Evolutionary conservation across 2,113 vertebrate species (phyloP).

Genomic region (chimpanzee (Pan troglodytes)): DNA sequence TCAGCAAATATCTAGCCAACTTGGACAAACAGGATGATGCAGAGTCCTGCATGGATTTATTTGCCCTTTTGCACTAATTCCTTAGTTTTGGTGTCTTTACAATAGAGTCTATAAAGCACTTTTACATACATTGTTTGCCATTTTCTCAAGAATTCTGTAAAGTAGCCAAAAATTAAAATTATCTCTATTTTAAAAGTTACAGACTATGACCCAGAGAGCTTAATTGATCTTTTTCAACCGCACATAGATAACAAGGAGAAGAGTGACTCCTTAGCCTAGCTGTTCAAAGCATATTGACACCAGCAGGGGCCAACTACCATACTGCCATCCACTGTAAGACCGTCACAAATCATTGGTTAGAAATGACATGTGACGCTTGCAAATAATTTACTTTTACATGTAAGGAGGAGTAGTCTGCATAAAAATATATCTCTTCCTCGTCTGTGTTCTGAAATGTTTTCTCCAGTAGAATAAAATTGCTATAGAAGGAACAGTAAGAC

Average conservation of each 20-base stretch:
- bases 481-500: background rate
- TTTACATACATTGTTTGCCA: background rate
- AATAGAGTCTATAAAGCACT: background rate
- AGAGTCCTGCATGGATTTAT: background rate
- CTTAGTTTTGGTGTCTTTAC: background rate
- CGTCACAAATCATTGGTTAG: background rate
- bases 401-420: background rate
- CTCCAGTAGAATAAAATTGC: background rate
- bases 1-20: background rate
- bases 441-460: slow-evolving; percentile 1
- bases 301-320: background rate
- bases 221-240: background rate
- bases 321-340: background rate
- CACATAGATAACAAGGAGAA: background rate
- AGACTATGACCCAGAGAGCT: background rate
- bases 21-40: background rate
- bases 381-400: background rate
- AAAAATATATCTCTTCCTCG: slow-evolving; percentile 8
- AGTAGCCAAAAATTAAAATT: background rate
- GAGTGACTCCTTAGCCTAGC: background rate
- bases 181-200: background rate
- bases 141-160: slow-evolving; percentile 14
- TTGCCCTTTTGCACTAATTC: background rate
- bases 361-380: background rate
- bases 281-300: background rate